These are phyloP conservation scores for Nomada fabriciana DNA, from an alignment of 2,888 invertebrate species.

Conservation along the genomic window DNA sequence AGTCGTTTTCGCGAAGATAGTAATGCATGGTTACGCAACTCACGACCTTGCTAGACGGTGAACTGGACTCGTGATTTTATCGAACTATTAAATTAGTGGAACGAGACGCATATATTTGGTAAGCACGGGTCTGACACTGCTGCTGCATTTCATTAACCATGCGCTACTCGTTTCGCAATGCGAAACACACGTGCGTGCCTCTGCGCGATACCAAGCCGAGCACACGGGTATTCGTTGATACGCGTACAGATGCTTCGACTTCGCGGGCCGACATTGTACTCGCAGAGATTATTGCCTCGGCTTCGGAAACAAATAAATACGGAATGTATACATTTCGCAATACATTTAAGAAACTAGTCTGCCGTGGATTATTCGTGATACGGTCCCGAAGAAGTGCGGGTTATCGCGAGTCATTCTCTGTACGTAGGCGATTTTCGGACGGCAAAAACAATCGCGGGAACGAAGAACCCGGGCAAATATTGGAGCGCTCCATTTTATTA, in stretches of 20 bases:
- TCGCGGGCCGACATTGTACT: too few species aligned
- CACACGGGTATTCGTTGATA: too few species aligned
- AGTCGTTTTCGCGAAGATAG: slow-evolving; percentile 13
- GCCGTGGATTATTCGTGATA: background rate
- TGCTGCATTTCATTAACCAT: background rate
- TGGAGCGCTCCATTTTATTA: background rate
- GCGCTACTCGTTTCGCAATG: slow-evolving; percentile 13
- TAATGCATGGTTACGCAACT: slow-evolving; percentile 37
- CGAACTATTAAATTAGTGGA: slow-evolving; percentile 42
- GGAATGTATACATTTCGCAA: background rate
- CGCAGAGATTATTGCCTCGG: too few species aligned
- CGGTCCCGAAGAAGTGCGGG: background rate
- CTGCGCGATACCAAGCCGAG: background rate
- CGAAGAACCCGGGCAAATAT: background rate
- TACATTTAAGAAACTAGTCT: too few species aligned
- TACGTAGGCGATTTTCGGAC: background rate
- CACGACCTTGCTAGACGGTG: slow-evolving; percentile 40
- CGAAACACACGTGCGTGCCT: background rate
- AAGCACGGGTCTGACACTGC: slow-evolving; percentile 22
- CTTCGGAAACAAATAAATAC: background rate
- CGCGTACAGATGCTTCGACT: too few species aligned
- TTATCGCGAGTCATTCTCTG: background rate
- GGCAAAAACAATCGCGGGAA: background rate
- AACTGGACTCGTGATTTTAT: slow-evolving; percentile 49
- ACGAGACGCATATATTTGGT: slow-evolving; percentile 50